Evolutionary conservation across 1,140 invertebrate genomes (phyloP).

Genomic region (Drosophila orena): DNA sequence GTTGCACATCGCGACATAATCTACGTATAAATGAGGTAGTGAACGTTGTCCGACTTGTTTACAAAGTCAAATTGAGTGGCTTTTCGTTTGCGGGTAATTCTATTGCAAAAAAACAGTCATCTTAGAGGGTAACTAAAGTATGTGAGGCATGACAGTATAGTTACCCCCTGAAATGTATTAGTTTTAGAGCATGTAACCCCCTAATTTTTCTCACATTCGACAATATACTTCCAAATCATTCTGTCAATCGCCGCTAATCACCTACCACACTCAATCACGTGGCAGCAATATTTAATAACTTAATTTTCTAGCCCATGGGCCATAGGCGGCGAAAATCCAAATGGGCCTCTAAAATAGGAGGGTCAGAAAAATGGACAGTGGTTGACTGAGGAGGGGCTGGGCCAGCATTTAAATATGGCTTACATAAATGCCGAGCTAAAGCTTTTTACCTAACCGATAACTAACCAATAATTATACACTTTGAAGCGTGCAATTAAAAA

Average conservation of each 20-base stretch:
- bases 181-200: not conserved
- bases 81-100: not conserved
- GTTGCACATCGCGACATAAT: conserved; percentile 17
- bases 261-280: conserved; percentile 18
- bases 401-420: conserved; percentile 67
- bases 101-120: too few species aligned
- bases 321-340: conserved; percentile 48
- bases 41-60: conserved; percentile 4
- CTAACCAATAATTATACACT: conserved; percentile 76
- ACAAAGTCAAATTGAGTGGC: conserved; percentile 10
- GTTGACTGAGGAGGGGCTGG: conserved; percentile 12
- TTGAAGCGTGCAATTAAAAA: conserved; percentile 73
- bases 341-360: conserved; percentile 35
- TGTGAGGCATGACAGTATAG: too few species aligned
- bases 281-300: conserved; percentile 65
- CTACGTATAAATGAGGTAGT: conserved; percentile 2
- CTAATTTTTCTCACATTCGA: conserved; percentile 30
- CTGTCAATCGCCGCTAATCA: conserved; percentile 66
- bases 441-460: conserved; percentile 68
- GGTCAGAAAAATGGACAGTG: conserved; percentile 13
- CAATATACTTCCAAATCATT: conserved; percentile 25
- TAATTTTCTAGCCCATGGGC: conserved; percentile 70
- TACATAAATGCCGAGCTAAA: conserved; percentile 59
- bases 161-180: too few species aligned
- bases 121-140: too few species aligned